Evolutionary conservation across 2,888 invertebrate genomes (phyloP), one percentile per base, ranked within the genome.

Genomic region (Meiosimyza decipiens): DNA sequence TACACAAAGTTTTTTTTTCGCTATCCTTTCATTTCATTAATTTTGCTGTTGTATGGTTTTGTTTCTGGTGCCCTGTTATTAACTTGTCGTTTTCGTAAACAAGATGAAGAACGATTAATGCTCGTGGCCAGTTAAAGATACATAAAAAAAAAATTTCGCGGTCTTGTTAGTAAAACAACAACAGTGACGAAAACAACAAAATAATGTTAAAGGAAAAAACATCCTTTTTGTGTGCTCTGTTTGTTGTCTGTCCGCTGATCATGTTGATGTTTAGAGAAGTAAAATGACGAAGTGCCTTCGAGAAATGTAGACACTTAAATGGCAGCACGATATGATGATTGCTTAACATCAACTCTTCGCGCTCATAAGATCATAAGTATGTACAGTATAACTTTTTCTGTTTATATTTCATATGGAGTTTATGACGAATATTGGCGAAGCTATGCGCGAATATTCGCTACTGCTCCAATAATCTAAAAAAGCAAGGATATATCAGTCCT

Each of bases 21-120:
- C 15, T 22, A 49, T 55, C 33, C 13, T 22, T 60, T 18, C 1
- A 40, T 66, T 54, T 66, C 9, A 18, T 28, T 33, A n/a, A 62
- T 70, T 33, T 62, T 66, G 50, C 51, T 71, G 57, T 71, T 66
- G 67, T 62, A 40, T 72, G 62, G 62, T 60, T 75, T 74, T 75
- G 4, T 28, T 28, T 28, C 28, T 70, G 75, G 75, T 78, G 80
- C 80, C 81, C 82, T 83, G 81, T 83, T 82, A 83, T 83, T 83
- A 83, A 83, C 82, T 82, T 83, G 83, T 83, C 82, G 81, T 80
- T 79, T 79, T 81, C 79, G 77, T 80, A 82, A 83, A 82, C 83
- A 83, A 83, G 83, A 83, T 83, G 81, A 81, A 79, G 78, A 80
- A 80, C 82, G 83, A 83, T 83, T 82, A 83, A 80, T 82, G 82